Evolutionary conservation across 2,113 vertebrate species (phyloP), one percentile per base, ranked within the genome.

Genomic region (Promerops cafer): DNA sequence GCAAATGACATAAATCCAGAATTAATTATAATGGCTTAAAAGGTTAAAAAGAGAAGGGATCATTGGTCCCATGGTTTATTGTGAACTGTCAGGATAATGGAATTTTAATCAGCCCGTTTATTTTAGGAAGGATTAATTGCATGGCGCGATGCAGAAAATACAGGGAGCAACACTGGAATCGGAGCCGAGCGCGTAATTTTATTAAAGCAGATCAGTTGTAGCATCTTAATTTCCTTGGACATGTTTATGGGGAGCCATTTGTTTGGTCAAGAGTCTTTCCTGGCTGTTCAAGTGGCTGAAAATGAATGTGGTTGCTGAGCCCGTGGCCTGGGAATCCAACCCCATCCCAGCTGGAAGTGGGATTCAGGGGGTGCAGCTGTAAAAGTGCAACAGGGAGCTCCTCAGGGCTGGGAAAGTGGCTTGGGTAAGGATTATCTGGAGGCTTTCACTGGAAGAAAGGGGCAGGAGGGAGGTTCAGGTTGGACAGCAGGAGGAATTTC

Each of bases 101-200:
- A 98, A 98, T 97, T 97, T 98, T 97, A 97, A 98, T 97, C 95
- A 74, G 82, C 66, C 82, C 56, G 94, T 97, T 98, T 98, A 96
- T 97, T 97, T 97, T 97, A 96, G 97, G 97, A 98, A 98, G 97
- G 97, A 98, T 98, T 97, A 98, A 98, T 98, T 97, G 97, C 95
- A 93, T 79, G 94, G 95, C 84, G 21, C 59, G 91, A 97, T 97
- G 93, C 96, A 96, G 89, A 97, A 96, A 98, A 96, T 82, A 96
- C 59, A 91, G 95, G 75, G 59, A 81, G 53, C 71, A 16, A 31
- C 74, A 42, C 80, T 83, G 85, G 83, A 93, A 97, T 66, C 61
- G 24, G 92, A 96, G 92, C 94, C 27, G 45, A 15, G 89, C 77
- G 77, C 8, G 12, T 97, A 93, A 96, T 95, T 94, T 95, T 97